These are phyloP conservation scores for Eulemur rubriventer DNA, from an alignment of 2,797 vertebrate genomes.

Conservation along the genomic window DNA sequence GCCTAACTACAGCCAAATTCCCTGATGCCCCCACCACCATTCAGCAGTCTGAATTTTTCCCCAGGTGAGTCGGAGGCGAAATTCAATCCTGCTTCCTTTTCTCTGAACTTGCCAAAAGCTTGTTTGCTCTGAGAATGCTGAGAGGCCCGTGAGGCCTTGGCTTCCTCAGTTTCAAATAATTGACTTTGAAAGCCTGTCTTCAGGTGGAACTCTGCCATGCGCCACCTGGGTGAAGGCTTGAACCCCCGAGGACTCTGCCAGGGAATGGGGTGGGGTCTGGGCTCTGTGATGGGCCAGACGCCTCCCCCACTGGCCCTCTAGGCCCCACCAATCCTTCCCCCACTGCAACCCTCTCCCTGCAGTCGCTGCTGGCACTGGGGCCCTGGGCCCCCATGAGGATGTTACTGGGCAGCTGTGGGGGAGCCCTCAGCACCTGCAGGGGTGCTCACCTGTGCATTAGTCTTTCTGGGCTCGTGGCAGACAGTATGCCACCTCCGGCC, in stretches of 20 bases:
- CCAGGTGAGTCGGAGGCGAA: constrained; percentile 66
- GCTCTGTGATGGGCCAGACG: not conserved
- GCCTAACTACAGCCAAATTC: not conserved
- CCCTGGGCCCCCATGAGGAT: rapidly evolving
- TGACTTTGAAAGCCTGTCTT: constrained; percentile 71
- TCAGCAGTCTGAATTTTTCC: not conserved
- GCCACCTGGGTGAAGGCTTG: constrained; percentile 45
- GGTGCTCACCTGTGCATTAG: not conserved
- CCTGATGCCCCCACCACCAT: not conserved
- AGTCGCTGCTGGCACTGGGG: not conserved
- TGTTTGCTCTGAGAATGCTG: constrained; percentile 69
- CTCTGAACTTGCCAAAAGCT: constrained; percentile 67
- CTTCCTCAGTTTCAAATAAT: constrained; percentile 57
- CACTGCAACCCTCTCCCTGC: not conserved
- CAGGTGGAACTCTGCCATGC: not conserved
- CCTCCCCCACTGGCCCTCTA: not conserved
- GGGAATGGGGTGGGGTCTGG: not conserved
- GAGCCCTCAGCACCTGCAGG: not conserved
- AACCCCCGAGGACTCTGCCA: not conserved
- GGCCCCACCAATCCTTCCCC: not conserved
- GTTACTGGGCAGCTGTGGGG: not conserved
- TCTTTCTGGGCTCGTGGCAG: too few species aligned
- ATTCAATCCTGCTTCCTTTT: constrained; percentile 73
- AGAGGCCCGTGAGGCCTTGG: constrained; percentile 56
- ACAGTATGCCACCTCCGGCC: rapidly evolving